These are phyloP conservation scores for Brachypterus glaber DNA, from an alignment of 2,888 invertebrate species.

Conservation along the genomic window DNA sequence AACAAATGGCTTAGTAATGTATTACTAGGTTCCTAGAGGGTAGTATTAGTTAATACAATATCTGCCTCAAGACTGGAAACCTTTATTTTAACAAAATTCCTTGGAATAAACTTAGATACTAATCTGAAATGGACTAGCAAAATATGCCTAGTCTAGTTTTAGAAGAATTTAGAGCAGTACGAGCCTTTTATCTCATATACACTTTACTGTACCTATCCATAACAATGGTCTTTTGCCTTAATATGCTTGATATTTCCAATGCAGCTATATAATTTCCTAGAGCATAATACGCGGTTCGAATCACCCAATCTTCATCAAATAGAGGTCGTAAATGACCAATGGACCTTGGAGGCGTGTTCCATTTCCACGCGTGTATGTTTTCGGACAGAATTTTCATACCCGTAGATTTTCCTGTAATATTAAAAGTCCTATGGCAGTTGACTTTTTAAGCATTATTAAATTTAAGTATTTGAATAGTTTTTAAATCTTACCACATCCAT, in stretches of 20 bases:
- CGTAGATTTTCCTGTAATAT: slow-evolving; percentile 39
- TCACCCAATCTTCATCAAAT: slow-evolving; percentile 31
- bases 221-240: slow-evolving; percentile 36
- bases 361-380: slow-evolving; percentile 30
- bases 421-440: too few relatives aligned
- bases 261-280: slow-evolving; percentile 43
- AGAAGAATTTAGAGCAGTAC: not conserved
- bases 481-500: slow-evolving; percentile 38
- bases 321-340: slow-evolving; percentile 32
- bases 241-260: slow-evolving; percentile 31
- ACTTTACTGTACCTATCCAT: slow-evolving; percentile 44
- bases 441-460: not conserved
- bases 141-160: too few relatives aligned
- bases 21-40: too few relatives aligned
- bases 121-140: too few relatives aligned
- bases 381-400: slow-evolving; percentile 33
- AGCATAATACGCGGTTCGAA: slow-evolving; percentile 40
- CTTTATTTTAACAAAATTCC: not conserved
- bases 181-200: not conserved
- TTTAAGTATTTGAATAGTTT: slow-evolving; percentile 3
- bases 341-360: slow-evolving; percentile 38
- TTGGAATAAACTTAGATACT: too few relatives aligned
- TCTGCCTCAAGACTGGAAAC: not conserved
- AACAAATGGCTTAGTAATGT: too few relatives aligned
- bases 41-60: too few relatives aligned